Evolutionary conservation across 2,797 vertebrate species (phyloP), one percentile per base, ranked within the genome.

Genomic region (Hoplostethus atlanticus): DNA sequence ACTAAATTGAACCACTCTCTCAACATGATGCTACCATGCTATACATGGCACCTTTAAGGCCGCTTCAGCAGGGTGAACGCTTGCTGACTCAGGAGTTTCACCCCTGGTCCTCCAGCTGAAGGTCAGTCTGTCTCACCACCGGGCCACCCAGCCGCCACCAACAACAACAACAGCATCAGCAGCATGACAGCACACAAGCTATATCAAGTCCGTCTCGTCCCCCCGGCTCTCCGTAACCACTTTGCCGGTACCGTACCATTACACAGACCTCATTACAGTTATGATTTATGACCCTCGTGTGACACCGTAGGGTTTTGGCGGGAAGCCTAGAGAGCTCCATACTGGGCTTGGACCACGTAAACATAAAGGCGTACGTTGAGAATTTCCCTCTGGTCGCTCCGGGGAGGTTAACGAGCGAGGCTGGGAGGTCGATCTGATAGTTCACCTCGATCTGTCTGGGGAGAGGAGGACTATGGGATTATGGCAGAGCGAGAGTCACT

Each of bases 281-380:
- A 57, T 89, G 92, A 93, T 91, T 93, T 88, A 93, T 87, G 82
- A 73, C 80, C 81, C 85, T 86, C 84, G 62, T 61, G 82, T 91
- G 93, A 92, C 89, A 81, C 81, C 16, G 76, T 72, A 77, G 80
- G 76, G 76, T 78, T 80, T 89, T 21, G 89, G 85, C 84, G 72
- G 64, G 73, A 71, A 70, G 84, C 80, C 81, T n/a, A 54, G 25
- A 5, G 68, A 59, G 84, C 85, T 76, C 77, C 51, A 9, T 73
- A 79, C 84, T 71, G 13, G 60, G 79, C 34, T 13, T 0, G 8
- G 0, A 80, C 91, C 88, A 54, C 86, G 80, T 69, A 76, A 85
- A 86, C 85, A 80, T 73, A 73, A 81, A 88, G 84, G 66, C 79
- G 15, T 40, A 61, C 77, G 54, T 83, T 84, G 60, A 81, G 77